Evolutionary conservation across 2,888 invertebrate genomes (phyloP).

Genomic region (Euplagia quadripunctaria): DNA sequence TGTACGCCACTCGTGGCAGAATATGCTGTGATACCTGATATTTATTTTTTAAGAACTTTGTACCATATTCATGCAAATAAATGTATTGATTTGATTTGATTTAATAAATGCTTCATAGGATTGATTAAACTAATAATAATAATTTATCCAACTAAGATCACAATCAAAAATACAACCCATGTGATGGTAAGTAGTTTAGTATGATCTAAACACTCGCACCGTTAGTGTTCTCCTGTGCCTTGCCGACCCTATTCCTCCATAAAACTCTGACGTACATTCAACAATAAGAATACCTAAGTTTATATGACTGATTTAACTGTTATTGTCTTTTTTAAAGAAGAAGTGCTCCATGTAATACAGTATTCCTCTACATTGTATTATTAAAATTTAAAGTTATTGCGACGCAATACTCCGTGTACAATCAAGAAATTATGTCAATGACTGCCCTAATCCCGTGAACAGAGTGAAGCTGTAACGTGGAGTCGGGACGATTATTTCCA

Average conservation of each 20-base stretch:
- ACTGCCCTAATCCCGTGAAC: slow-evolving; percentile 39
- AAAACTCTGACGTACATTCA: neutral
- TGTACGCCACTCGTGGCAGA: too few species aligned
- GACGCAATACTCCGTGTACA: slow-evolving; percentile 20
- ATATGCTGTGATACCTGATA: too few species aligned
- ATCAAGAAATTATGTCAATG: slow-evolving; percentile 43
- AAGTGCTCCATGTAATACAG: neutral
- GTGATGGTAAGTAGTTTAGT: neutral
- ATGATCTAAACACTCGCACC: neutral
- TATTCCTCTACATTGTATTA: too few species aligned
- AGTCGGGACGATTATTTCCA: slow-evolving; percentile 47
- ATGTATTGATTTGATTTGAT: too few species aligned
- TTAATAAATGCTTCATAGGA: too few species aligned
- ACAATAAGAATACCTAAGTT: neutral
- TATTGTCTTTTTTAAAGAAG: too few species aligned
- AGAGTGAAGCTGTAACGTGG: slow-evolving; percentile 38
- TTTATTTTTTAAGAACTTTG: too few species aligned
- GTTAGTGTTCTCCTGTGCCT: neutral
- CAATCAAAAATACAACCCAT: neutral
- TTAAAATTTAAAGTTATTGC: neutral
- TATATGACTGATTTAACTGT: too few species aligned
- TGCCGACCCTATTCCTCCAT: neutral
- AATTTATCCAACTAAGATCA: neutral
- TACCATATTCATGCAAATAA: too few species aligned
- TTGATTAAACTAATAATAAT: neutral